Conservation (phyloP, 2,797 vertebrate species). For the Rhodeus uyekii region DNA sequence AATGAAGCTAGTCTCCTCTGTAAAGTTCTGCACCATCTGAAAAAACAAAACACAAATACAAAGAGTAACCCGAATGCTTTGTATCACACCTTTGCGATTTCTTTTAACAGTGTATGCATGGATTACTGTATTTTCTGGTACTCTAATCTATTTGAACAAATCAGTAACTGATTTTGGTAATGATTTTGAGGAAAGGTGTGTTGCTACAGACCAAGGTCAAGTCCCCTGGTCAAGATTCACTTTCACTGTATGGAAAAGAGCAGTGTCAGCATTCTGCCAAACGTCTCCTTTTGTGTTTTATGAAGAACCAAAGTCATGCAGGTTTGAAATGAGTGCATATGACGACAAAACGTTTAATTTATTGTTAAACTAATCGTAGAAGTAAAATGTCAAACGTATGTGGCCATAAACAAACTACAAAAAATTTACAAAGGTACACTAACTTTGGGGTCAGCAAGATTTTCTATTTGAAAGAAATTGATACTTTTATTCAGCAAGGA, state of each 20-base stretch:
- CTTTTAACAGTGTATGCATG: not conserved
- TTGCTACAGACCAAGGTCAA: not conserved
- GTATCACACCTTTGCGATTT: not conserved
- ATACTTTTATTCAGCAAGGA: not conserved
- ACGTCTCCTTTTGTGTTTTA: not conserved
- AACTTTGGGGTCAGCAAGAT: not conserved
- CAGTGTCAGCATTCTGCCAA: not conserved
- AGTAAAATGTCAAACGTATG: not conserved
- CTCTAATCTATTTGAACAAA: slow-evolving; percentile 63
- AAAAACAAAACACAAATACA: slow-evolving; percentile 54
- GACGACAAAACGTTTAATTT: not conserved
- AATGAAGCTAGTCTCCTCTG: slow-evolving; percentile 88
- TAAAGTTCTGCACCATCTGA: slow-evolving; percentile 94
- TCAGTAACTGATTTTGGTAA: slow-evolving; percentile 69
- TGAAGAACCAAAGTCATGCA: not conserved
- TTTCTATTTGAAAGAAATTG: not conserved
- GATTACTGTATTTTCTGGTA: not conserved
- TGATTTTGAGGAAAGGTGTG: not conserved
- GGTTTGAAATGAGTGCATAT: not conserved
- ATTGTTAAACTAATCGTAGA: not conserved
- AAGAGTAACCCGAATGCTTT: not conserved
- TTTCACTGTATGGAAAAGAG: not conserved
- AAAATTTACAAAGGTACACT: not conserved
- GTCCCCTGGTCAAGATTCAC: not conserved
- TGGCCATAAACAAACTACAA: too few species aligned